phyloP scores from a whole-genome alignment of 2,113 vertebrate genomes.

The Cyprinodon brontotheroides region DNA sequence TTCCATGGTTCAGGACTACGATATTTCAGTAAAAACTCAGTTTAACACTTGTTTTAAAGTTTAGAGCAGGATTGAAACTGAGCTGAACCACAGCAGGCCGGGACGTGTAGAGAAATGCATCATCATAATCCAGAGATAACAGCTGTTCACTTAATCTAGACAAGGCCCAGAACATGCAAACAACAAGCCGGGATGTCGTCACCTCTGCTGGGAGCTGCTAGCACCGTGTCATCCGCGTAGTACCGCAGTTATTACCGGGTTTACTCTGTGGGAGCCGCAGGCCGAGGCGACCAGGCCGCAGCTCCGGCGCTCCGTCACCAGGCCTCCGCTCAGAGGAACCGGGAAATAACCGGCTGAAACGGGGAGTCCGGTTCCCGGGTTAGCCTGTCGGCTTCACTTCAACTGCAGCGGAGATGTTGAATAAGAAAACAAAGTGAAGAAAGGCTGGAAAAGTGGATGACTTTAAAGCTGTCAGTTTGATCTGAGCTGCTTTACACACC shows the following conservation, averaged over 20 bases:
- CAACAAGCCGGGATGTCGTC: constrained; percentile 55
- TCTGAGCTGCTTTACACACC: background rate
- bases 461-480: constrained; percentile 35
- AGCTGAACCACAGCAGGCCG: background rate
- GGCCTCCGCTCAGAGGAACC: constrained; percentile 58
- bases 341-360: constrained; percentile 40
- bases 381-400: constrained; percentile 1
- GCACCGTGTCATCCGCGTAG: constrained; percentile 74
- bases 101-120: constrained; percentile 17
- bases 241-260: constrained; percentile 76
- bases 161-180: constrained; percentile 48
- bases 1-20: too few relatives aligned
- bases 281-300: constrained; percentile 74
- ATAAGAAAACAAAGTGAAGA: background rate
- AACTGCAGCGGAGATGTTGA: background rate
- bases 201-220: constrained; percentile 62
- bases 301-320: constrained; percentile 56
- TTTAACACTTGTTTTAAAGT: background rate
- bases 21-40: too few relatives aligned
- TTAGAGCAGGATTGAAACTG: background rate
- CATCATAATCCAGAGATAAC: constrained; percentile 42
- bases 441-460: constrained; percentile 16
- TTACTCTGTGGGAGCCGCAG: constrained; percentile 73
- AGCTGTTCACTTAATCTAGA: constrained; percentile 45
- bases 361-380: constrained; percentile 30